Evolutionary conservation across 2,888 invertebrate genomes (phyloP).

Genomic region (Xanthia icteritia): DNA sequence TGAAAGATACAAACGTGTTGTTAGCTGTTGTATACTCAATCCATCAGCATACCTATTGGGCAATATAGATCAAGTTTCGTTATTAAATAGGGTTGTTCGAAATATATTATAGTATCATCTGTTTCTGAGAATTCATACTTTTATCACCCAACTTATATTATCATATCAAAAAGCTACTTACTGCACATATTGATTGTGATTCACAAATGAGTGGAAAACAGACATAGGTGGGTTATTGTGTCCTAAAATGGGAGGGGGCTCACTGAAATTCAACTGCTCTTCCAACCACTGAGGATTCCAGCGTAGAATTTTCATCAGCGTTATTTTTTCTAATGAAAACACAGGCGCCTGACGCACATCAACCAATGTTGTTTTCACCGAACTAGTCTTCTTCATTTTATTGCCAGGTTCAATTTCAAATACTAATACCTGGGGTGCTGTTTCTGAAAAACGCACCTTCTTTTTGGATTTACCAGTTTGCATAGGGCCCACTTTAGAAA

Average conservation of each 20-base stretch:
- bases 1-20: slow-evolving; percentile 67
- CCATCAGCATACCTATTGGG: background rate
- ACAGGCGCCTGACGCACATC: slow-evolving; percentile 77
- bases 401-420: slow-evolving; percentile 86
- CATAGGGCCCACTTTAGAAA: slow-evolving; percentile 80
- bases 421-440: slow-evolving; percentile 71
- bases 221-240: slow-evolving; percentile 86
- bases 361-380: slow-evolving; percentile 76
- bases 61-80: background rate
- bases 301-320: slow-evolving; percentile 89
- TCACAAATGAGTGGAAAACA: slow-evolving; percentile 89
- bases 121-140: slow-evolving; percentile 1
- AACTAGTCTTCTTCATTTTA: slow-evolving; percentile 81
- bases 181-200: slow-evolving; percentile 91
- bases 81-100: background rate
- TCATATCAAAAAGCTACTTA: slow-evolving; percentile 73
- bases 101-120: background rate
- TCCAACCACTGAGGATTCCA: slow-evolving; percentile 93
- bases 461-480: slow-evolving; percentile 76
- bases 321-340: slow-evolving; percentile 84
- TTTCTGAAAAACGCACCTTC: slow-evolving; percentile 80
- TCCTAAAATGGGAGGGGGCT: slow-evolving; percentile 90
- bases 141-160: background rate
- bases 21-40: background rate
- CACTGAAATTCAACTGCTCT: slow-evolving; percentile 86